Evolutionary conservation across 1,140 invertebrate genomes (phyloP).

Genomic region (Penaeus chinensis): DNA sequence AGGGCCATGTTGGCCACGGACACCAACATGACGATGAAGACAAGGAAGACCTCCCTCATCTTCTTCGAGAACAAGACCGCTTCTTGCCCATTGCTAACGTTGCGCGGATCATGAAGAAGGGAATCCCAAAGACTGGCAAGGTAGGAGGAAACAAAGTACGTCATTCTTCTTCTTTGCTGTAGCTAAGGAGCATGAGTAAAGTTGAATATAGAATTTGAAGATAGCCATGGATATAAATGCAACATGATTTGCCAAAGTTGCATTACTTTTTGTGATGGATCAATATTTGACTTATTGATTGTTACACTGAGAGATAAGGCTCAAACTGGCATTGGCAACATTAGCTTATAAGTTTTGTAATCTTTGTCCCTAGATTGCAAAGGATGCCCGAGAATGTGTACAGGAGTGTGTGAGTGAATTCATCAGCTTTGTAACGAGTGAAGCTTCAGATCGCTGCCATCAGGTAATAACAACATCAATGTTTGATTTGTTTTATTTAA

Average conservation of each 20-base stretch:
- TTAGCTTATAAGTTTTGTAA: no score
- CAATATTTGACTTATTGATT: neutral
- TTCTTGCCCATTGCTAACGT: conserved; percentile 99
- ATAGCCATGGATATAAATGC: neutral
- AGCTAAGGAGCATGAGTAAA: no score
- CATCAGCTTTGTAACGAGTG: conserved; percentile 94
- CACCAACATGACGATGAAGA: conserved; percentile 66
- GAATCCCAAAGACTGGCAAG: conserved; percentile 95
- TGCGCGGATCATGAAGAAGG: conserved; percentile 98
- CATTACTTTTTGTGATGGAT: neutral
- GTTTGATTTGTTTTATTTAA: neutral
- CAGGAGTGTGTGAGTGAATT: conserved; percentile 99
- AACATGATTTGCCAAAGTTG: no score
- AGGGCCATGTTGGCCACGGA: conserved; percentile 41
- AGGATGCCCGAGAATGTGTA: conserved; percentile 98
- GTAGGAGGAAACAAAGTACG: conserved; percentile 69
- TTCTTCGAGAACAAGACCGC: conserved; percentile 88
- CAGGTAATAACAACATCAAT: conserved; percentile 37
- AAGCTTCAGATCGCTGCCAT: conserved; percentile 90
- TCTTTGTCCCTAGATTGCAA: conserved; percentile 68
- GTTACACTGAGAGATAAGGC: no score
- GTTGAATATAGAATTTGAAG: neutral
- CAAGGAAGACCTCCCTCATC: conserved; percentile 69
- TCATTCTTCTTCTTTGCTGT: neutral
- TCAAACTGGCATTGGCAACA: no score